Base-by-base conservation (phyloP, 1,140 invertebrate genomes). In the Paralvinella palmiformis region DNA sequence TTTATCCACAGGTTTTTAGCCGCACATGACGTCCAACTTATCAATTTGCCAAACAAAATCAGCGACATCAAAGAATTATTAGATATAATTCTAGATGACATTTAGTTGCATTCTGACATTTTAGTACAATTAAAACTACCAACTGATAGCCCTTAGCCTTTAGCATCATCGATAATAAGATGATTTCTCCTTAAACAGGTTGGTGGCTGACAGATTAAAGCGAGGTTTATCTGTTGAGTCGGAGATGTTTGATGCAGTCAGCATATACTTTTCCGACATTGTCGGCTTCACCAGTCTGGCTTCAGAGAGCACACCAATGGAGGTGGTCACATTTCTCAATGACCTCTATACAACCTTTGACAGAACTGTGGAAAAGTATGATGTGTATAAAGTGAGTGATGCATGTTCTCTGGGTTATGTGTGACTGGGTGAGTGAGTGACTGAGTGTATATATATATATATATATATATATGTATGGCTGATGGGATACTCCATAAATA, bases 301-400 rank as follows among this genome's bases (percentile, higher is more conserved):
- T 13, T 91, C 91, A 29, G 59, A 70, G 37, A 70, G 59, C 44
- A 64, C 72, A 7, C 76, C 77, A 0, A 64, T 78, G 37, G 66
- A 80, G 62, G 73, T 97, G 27, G 93, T 97, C 1, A 90, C 94
- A 75, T 82, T 97, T 3, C 86, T 97, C 7, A 96, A 96, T 78
- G 92, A 95, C 78, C 84, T 96, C 13, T 96, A 96, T 78, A 91
- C 92, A 7, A 91, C 89, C 69, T 96, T 96, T 74, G 94, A 97
- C 77, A 90, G 89, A 2, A 92, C 94, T 67, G 92, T 96, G 63
- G 92, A 92, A 73, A 89, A 94, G 71, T 96, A 92, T 71, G 91
- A 96, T 79, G 94, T 96, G 4, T 97, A 97, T 78, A 97, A 97
- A 85, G 92, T 95, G 77, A 37, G 17, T 13, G 10, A 41, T n/a